phyloP scores from a whole-genome alignment of 1,140 invertebrate species.

The Aphelenchoides fujianensis region DNA sequence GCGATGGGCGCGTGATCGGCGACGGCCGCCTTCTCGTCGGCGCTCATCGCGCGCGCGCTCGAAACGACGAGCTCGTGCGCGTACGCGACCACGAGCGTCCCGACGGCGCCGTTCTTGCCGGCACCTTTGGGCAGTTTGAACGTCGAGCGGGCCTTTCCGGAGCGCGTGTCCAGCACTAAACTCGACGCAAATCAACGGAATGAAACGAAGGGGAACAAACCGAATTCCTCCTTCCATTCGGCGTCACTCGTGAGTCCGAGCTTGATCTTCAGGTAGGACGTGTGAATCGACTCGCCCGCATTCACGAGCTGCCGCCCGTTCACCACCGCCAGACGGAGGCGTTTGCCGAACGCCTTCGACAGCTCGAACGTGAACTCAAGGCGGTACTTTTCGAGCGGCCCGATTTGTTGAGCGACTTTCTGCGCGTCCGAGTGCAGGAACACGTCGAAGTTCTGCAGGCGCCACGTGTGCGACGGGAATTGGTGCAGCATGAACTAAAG shows the following conservation, averaged over 20 bases:
- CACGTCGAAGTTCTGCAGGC: not conserved
- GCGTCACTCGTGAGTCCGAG: not conserved
- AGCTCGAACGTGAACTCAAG: not conserved
- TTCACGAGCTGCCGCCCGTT: not conserved
- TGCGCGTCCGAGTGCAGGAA: not conserved
- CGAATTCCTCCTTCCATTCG: not conserved
- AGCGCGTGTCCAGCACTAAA: too few relatives aligned
- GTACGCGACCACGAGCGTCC: too few relatives aligned
- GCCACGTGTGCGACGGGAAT: not conserved
- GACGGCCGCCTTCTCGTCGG: too few relatives aligned
- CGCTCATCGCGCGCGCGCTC: too few relatives aligned
- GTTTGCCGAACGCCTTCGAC: not conserved
- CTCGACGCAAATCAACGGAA: not conserved
- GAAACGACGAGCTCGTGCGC: too few relatives aligned
- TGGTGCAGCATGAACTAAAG: not conserved
- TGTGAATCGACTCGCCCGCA: not conserved
- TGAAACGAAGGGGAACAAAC: not conserved
- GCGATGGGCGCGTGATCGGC: too few relatives aligned
- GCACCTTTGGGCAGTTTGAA: too few relatives aligned
- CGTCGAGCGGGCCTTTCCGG: too few relatives aligned
- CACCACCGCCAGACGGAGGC: not conserved
- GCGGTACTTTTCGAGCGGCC: not conserved
- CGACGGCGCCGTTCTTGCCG: too few relatives aligned
- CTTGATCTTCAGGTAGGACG: not conserved
- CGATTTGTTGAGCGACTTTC: not conserved